These are phyloP conservation scores for Nemotelus nigrinus DNA, from an alignment of 2,888 invertebrate species.

Conservation along the genomic window DNA sequence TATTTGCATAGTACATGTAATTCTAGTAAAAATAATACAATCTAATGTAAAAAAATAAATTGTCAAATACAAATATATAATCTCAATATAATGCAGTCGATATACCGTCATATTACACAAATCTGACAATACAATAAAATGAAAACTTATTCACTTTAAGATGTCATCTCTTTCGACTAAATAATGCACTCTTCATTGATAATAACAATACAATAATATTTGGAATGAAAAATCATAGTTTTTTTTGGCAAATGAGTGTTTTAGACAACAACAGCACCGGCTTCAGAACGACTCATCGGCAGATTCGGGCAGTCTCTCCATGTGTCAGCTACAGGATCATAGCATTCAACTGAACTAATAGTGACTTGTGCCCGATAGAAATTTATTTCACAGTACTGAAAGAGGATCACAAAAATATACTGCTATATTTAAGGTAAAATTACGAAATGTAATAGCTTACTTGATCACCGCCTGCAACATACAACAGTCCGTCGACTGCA, in stretches of 20 bases:
- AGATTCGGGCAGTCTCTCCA: slow-evolving; percentile 85
- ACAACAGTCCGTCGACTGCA: slow-evolving; percentile 82
- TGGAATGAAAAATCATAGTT: slow-evolving; percentile 23
- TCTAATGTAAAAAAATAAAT: no score
- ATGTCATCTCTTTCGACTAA: background rate
- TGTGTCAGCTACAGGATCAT: slow-evolving; percentile 78
- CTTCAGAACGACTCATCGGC: slow-evolving; percentile 86
- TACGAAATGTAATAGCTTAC: slow-evolving; percentile 51
- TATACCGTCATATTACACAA: background rate
- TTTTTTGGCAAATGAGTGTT: background rate
- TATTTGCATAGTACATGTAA: no score
- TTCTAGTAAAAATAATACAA: no score
- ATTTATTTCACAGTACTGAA: slow-evolving; percentile 75
- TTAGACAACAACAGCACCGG: slow-evolving; percentile 84
- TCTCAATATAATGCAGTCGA: slow-evolving; percentile 3
- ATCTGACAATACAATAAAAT: slow-evolving; percentile 10
- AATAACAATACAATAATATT: background rate
- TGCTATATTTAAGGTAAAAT: no score
- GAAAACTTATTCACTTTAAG: slow-evolving; percentile 9
- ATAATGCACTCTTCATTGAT: background rate
- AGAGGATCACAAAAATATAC: background rate
- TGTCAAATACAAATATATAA: no score
- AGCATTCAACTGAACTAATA: slow-evolving; percentile 84
- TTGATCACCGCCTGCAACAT: slow-evolving; percentile 87
- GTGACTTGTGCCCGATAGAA: slow-evolving; percentile 89